Conservation (phyloP, 2,888 invertebrate genomes). For the Trachelus iudaicus region DNA sequence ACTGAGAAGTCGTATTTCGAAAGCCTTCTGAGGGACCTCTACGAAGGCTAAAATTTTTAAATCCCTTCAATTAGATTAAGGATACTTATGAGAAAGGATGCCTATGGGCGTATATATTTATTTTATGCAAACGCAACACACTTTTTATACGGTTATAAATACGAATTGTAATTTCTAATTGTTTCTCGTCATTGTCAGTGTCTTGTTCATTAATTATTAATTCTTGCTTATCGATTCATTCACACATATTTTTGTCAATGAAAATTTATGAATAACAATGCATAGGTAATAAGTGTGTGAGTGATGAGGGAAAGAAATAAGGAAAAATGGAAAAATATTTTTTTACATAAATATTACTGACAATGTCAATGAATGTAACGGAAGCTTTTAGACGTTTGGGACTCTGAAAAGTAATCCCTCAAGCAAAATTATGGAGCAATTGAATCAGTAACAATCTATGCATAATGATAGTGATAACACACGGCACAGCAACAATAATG, state of each 20-base stretch:
- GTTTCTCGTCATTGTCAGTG: neutral
- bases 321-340: neutral
- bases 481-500: neutral
- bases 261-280: neutral
- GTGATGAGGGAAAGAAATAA: neutral
- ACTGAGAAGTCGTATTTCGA: too few species aligned
- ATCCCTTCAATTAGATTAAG: neutral
- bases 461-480: slow-evolving; percentile 33
- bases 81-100: neutral
- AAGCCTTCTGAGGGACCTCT: too few species aligned
- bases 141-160: neutral
- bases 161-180: neutral
- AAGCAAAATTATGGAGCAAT: neutral
- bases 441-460: neutral
- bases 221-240: neutral
- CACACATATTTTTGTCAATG: neutral
- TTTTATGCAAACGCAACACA: neutral
- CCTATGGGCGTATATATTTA: neutral
- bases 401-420: neutral
- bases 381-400: neutral
- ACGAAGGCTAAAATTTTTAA: neutral
- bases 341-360: neutral
- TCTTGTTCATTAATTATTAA: neutral
- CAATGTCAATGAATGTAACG: neutral
- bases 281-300: neutral